phyloP scores from a whole-genome alignment of 2,113 vertebrate genomes.

The Petromus typicus region DNA sequence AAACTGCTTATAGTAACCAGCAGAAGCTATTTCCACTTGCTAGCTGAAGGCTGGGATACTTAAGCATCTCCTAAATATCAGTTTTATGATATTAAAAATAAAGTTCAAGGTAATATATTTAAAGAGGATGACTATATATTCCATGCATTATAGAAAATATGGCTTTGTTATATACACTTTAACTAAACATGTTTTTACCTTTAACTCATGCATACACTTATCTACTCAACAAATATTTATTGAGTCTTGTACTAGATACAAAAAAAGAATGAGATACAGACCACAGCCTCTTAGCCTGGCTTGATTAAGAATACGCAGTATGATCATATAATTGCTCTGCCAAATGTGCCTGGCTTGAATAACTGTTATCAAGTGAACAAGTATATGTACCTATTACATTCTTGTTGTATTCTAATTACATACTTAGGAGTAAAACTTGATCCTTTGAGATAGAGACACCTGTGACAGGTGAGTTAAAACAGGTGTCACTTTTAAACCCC shows the following conservation, averaged over 20 bases:
- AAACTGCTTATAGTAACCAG: conserved; percentile 42
- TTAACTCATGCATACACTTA: neutral
- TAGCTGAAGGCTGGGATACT: conserved; percentile 45
- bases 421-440: conserved; percentile 31
- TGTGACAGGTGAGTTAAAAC: neutral
- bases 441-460: neutral
- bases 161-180: neutral
- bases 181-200: neutral
- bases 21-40: conserved; percentile 34
- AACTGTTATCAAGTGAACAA: conserved; percentile 27
- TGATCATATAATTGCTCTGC: neutral
- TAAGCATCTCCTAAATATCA: conserved; percentile 49
- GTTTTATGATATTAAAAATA: conserved; percentile 52
- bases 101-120: conserved; percentile 35
- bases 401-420: neutral
- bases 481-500: no score
- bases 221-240: neutral
- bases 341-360: neutral
- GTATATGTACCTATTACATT: neutral
- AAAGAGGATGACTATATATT: conserved; percentile 6
- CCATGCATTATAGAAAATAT: conserved; percentile 36
- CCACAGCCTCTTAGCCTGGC: neutral
- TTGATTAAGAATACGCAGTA: neutral
- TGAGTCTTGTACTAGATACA: neutral
- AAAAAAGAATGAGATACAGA: neutral